Base-by-base conservation (phyloP, 2,888 invertebrate genomes). In the Drosophila niveifrons region DNA sequence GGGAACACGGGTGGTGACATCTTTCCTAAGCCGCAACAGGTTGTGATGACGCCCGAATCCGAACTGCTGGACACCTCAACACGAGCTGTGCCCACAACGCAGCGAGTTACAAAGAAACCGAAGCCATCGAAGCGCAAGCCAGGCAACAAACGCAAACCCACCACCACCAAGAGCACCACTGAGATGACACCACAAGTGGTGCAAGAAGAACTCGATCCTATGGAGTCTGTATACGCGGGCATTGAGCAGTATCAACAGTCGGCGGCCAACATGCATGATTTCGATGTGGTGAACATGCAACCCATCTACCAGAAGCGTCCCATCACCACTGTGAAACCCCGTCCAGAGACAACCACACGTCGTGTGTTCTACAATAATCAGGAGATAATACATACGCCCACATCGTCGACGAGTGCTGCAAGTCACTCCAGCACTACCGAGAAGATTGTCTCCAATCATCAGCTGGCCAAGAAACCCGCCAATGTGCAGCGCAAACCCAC, bases 1-100 rank as follows among this genome's bases (percentile, higher is more conserved):
- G 96, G 96, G 0, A 95, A 95, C 59, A 95, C 94, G 7, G 95
- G 95, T 7, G 93, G 93, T 15, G 94, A 95, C 75, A 94, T 94
- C 47, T 93, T 94, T 18, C 93, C 94, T 0, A 94, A 94, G n/a
- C 92, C 89, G 1, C 91, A 90, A 56, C 92, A 91, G 64, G 90
- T 92, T 62, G 90, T 91, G 1, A 93, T 92, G 92, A 92, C 91
- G 1, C 93, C 93, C 3, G 93, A 93, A 47, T 90, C 93, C 1
- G 92, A 93, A 58, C 77, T 93, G 0, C 58, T 93, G 13, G 91
- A 92, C 56, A 86, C 82, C 0, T 89, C 91, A 0, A 91, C 92
- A 0, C 82, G 72, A 2, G 46, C 69, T 0, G 50, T 74, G n/a
- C 44, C 78, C 3, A 55, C 63, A 1, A 61, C 84, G 0, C 71